Conservation (phyloP, 1,140 invertebrate species). For the Conus ventricosus region DNA sequence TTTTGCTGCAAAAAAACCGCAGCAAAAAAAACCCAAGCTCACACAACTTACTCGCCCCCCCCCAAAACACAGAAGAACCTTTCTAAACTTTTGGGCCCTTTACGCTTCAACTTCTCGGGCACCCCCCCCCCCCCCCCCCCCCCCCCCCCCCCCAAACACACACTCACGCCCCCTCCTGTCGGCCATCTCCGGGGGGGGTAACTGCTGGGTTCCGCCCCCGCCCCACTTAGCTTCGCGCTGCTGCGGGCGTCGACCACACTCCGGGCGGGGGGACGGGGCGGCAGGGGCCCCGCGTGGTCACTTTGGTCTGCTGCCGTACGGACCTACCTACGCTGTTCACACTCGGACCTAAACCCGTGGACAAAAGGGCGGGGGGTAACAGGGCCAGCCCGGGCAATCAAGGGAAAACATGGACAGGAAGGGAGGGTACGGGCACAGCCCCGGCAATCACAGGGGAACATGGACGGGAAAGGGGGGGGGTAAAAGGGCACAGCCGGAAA, state of each 20-base stretch:
- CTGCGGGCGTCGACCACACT: constrained; percentile 85
- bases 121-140: constrained; percentile 78
- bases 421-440: too few relatives aligned
- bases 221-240: constrained; percentile 91
- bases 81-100: too few relatives aligned
- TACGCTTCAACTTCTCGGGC: constrained; percentile 62
- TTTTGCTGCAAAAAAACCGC: too few relatives aligned
- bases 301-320: constrained; percentile 83
- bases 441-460: too few relatives aligned
- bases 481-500: too few relatives aligned
- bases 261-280: constrained; percentile 85
- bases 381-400: too few relatives aligned
- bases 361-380: too few relatives aligned
- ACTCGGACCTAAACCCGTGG: constrained; percentile 74
- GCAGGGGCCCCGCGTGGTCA: constrained; percentile 83
- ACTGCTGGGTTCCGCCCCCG: constrained; percentile 81
- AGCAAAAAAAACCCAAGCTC: too few relatives aligned
- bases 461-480: too few relatives aligned
- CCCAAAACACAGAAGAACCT: too few relatives aligned
- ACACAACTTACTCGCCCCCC: too few relatives aligned
- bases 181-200: constrained; percentile 83
- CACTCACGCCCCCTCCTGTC: constrained; percentile 51
- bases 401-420: too few relatives aligned
- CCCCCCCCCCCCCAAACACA: constrained; percentile 73
- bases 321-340: constrained; percentile 87